Evolutionary conservation across 2,888 invertebrate genomes (phyloP), one percentile per base, ranked within the genome.

Genomic region (Balanococcus diminutus): DNA sequence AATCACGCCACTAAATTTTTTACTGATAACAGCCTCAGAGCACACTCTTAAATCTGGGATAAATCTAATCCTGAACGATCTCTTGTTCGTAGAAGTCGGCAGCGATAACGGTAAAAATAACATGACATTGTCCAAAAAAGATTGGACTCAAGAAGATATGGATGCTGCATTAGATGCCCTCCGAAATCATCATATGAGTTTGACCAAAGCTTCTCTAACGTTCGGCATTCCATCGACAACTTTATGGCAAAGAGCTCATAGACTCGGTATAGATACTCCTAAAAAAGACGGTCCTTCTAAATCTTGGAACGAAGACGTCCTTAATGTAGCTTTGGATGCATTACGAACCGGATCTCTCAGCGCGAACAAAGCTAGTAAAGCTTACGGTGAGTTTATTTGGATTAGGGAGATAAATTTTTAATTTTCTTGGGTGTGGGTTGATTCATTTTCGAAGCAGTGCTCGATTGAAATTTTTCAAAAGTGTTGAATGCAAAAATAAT

Each of bases 151-250:
- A 90, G 94, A 94, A 89, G 96, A 96, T 90, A 96, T 96, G 96
- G 96, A 96, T 89, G 93, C 93, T 89, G 96, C 96, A 86, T 91
- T 96, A 88, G 95, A 96, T 88, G 96, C 96, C 42, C 92, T 96
- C 87, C 92, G 95, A 90, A 95, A 94, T 89, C 96, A 96, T 89
- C 94, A 95, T 89, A 96, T 96, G 96, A 96, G 96, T 89, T 92
- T 96, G 87, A 96, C 96, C 87, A 96, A 96, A 91, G 95, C 95
- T 85, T 94, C 95, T 88, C 94, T 96, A 72, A 94, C 94, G 28
- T 96, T 94, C 90, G 96, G 96, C 88, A 96, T 96, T 89, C 96
- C 96, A 84, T 96, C 96, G 86, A 96, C 96, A 83, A 96, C 96
- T 16, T 91, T 96, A 51, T 96, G 96, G 96, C 96, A 96, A 91